Evolutionary conservation across 64 coral and sea anemone species (phyloP), one percentile per base, ranked within the genome.

Genomic region (Trachythela sp.): DNA sequence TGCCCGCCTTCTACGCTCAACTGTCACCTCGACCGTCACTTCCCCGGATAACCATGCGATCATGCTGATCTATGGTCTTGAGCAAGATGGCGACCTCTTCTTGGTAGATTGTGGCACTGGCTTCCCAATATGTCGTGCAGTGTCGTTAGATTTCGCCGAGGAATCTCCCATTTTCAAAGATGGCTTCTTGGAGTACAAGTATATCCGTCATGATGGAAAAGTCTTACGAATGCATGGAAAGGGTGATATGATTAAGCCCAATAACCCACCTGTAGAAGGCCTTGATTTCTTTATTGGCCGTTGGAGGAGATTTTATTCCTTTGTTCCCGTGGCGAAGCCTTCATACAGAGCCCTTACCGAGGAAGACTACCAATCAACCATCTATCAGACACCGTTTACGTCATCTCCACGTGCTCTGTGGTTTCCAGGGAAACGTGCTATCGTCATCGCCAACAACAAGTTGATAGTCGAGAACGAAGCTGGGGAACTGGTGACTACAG

Each of bases 371-470:
- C 15, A 17, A 3, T 17, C 2, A 6, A 59, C 54, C 2, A n/a
- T 59, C 14, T n/a, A 17, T n/a, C 54, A 20, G 15, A 59, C 54
- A 3, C 71, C 71, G n/a, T 77, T 77, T 17, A 77, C 26, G 2
- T 22, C 30, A 2, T 77, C 71, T 13, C 71, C 71, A 34, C 71
- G 71, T 34, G 29, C 30, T 5, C 13, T 27, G 1, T 77, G 71
- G 29, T 77, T 77, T 38, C 71, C 71, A 32, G 71, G 71, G 29
- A 77, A 77, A 38, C 71, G 71, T 77, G 71, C 71, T 77, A 27
- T 77, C 36, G 71, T 77, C 36, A 35, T 77, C 30, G 71, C 26
- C 3, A 27, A 77, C 26, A 35, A 77, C 32, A 32, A 18, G 36
- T 38, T 77, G 29, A 77, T 77, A 15, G 2, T 77, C 71, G 71